Evolutionary conservation across 2,888 invertebrate genomes (phyloP), one percentile per base, ranked within the genome.

Genomic region (Drosophila merina): DNA sequence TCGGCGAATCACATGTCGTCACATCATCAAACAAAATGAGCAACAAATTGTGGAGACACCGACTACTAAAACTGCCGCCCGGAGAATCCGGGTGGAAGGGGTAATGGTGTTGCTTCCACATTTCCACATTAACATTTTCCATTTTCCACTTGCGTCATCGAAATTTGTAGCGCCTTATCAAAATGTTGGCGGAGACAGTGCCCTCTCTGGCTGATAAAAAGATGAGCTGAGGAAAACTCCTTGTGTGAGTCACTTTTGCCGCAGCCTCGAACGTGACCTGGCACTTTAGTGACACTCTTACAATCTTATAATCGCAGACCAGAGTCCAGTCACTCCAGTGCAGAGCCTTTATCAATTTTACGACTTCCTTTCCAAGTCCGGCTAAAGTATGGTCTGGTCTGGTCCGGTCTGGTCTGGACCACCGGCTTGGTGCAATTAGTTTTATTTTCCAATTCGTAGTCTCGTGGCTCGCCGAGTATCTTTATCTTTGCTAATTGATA

Each of bases 141-240:
- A 50, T 57, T 69, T 50, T 50, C 62, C 72, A 51, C 62, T 87
- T 87, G 83, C 77, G 88, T 86, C 83, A 84, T 82, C 74, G 64
- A 74, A 82, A 79, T 82, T 79, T 83, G 74, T 87, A 76, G 81
- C 77, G 66, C 75, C 74, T 81, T 86, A 83, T 83, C 78, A 79
- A 30, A 47, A 25, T 10, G 20, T 12, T 10, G 33, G n/a, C 12
- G 12, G 14, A 40, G 12, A 14, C 8, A 20, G 40, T 7, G n/a
- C 36, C 12, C 36, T n/a, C n/a, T 31, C 49, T 47, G 26, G 26
- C 71, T 71, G 87, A 82, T 86, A 82, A 84, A 49, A 45, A 45
- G 54, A 59, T 60, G 68, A 69, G 60, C 71, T 48, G 52, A 14
- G 40, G 40, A 42, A 42, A 42, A 42, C 20, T 42, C 59, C 59